Evolutionary conservation across 2,888 invertebrate species (phyloP).

Genomic region (Athalia circularis): DNA sequence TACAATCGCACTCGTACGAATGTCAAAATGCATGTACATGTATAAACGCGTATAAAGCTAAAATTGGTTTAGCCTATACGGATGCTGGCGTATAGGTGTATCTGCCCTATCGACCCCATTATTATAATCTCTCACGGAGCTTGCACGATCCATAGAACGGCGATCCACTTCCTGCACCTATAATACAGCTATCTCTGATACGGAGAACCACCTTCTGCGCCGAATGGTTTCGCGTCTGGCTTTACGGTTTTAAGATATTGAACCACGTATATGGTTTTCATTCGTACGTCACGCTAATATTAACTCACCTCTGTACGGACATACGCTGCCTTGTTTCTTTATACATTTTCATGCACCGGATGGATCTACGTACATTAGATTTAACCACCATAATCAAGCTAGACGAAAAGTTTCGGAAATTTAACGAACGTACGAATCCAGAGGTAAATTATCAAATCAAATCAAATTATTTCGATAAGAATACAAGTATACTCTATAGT

Average conservation of each 20-base stretch:
- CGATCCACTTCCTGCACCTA: constrained; percentile 23
- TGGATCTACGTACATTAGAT: background rate
- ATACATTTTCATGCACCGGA: background rate
- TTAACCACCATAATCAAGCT: too few species aligned
- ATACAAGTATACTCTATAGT: too few species aligned
- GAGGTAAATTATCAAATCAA: too few species aligned
- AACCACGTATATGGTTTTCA: constrained; percentile 32
- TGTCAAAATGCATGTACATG: constrained; percentile 8
- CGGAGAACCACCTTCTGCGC: constrained; percentile 36
- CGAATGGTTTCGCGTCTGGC: constrained; percentile 33
- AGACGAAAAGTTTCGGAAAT: too few species aligned
- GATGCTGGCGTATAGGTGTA: constrained; percentile 19
- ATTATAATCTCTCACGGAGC: constrained; percentile 41
- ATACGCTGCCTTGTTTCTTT: background rate
- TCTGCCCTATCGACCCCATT: constrained; percentile 42
- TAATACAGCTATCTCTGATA: background rate
- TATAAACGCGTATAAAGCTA: constrained; percentile 18
- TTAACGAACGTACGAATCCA: too few species aligned
- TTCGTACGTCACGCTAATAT: constrained; percentile 44
- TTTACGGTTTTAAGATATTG: constrained; percentile 39
- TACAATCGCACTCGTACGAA: background rate
- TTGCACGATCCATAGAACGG: constrained; percentile 22
- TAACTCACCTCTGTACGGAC: constrained; percentile 18
- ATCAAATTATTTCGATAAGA: too few species aligned
- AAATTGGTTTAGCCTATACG: constrained; percentile 38